Base-by-base conservation (phyloP, 2,888 invertebrate species). In the Drosophila falleni region DNA sequence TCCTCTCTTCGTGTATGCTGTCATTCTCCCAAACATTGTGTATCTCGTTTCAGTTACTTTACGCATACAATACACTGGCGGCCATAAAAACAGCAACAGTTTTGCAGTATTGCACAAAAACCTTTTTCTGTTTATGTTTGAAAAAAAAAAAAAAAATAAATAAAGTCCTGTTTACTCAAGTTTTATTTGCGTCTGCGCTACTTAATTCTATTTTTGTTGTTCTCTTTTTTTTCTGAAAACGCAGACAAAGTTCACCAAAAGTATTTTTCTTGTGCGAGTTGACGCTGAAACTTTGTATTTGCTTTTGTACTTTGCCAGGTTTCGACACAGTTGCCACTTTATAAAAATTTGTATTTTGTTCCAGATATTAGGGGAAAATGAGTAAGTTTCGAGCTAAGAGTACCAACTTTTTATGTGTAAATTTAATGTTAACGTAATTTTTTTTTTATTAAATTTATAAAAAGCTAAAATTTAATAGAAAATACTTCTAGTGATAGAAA, bases 1-100 rank as follows among this genome's bases (percentile, higher is more conserved):
- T 10, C 26, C 19, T n/a, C n/a, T n/a, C n/a, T 23, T 8, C 29
- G 35, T 26, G 35, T 26, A 15, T 29, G 50, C 39, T 62, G 50
- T 49, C 53, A 44, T 54, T 63, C 46, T 51, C 10, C 13, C 50
- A 58, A 56, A 41, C 53, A 58, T 53, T 74, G 69, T 56, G 59
- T 80, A 68, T 60, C 59, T 67, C 66, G 87, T 82, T 86, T 76
- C 81, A 80, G 72, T 88, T 86, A 86, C 87, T 86, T 88, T 73
- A 86, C 87, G 89, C 81, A 71, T 66, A 61, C 49, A 55, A 35
- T 55, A 79, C 87, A 82, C 61, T 88, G 77, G 56, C 59, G 77
- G 77, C 77, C 63, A 71, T 62, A 76, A 80, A 73, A 80, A 69
- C 63, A 64, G 72, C 70, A 69, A 82, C 63, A 59, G 29, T 59